Evolutionary conservation across 2,888 invertebrate genomes (phyloP), one percentile per base, ranked within the genome.

Genomic region (Himalopsyche kuldschensis): DNA sequence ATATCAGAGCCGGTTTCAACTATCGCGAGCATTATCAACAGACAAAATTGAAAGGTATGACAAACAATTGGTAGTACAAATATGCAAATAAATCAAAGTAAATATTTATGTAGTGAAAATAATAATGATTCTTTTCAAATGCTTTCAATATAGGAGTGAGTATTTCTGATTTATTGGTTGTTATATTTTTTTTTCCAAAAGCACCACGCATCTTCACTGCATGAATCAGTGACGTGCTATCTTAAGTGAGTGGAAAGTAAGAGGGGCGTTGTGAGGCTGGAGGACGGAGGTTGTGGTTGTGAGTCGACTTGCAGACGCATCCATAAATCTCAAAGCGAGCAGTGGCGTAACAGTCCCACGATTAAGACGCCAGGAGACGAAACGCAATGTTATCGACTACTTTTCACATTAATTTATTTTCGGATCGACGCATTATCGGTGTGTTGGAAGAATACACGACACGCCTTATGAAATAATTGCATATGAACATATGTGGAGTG

Each of bases 211-310:
- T 31, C 78, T 20, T 30, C 78, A 55, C 63, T 55, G 27, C 47
- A 11, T 35, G n/a, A 78, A 63, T 82, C 78, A 78, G 63, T 55
- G 78, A 69, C 75, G 79, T 75, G 69, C 82, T 84, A 84, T 84
- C 86, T 84, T 81, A 85, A 83, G 69, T 69, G 75, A 77, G 41
- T 82, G 77, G 75, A 76, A 86, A 48, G 85, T 84, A 85, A 84
- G 85, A 84, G 85, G 84, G 75, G 83, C 77, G 82, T 77, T 84
- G 24, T 20, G 55, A 55, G 55, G 55, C 20, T 55, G 55, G 55
- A 55, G 24, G 55, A 55, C 55, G 24, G 55, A 20, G 55, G 79
- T 80, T 78, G 85, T 76, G 85, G 41, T 15, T 41, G 41, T 41
- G 41, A 41, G 41, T 41, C 41, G 84, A 85, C 55, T 75, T 78